Percentiles rank a stretch among this genome's conserved stretches.
phyloP scores from a whole-genome alignment of 2,797 vertebrate species.

The Champsocephalus esox region DNA sequence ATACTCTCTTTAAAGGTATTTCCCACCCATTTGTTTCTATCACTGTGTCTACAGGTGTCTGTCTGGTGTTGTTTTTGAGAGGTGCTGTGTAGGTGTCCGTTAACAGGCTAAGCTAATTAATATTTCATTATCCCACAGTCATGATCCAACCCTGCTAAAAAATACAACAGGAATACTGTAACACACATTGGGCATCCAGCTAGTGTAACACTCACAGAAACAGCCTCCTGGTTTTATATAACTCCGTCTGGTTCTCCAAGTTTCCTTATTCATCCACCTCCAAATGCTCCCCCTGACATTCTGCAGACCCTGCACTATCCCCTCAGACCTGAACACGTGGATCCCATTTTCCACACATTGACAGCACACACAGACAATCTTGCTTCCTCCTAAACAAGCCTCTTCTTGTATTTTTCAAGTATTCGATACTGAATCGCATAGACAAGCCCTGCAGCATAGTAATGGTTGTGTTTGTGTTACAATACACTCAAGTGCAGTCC shows the following conservation, averaged over 20 bases:
- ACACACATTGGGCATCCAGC: constrained; percentile 30
- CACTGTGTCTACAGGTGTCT: constrained; percentile 8
- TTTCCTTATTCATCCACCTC: constrained; percentile 59
- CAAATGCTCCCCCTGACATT: constrained; percentile 33
- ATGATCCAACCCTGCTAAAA: constrained; percentile 65
- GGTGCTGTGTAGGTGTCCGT: constrained; percentile 72
- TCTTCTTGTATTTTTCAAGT: background rate
- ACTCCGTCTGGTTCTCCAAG: constrained; percentile 38
- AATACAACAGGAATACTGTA: constrained; percentile 63
- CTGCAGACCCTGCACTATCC: constrained; percentile 29
- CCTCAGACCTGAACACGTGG: constrained; percentile 39
- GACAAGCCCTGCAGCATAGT: background rate
- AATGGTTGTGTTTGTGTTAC: constrained; percentile 1
- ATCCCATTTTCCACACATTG: constrained; percentile 42
- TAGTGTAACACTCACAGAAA: constrained; percentile 25
- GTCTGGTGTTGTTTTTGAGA: constrained; percentile 44
- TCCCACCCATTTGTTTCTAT: background rate
- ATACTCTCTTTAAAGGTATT: background rate
- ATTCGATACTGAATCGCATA: background rate
- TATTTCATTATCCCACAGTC: constrained; percentile 72
- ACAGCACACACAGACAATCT: constrained; percentile 16
- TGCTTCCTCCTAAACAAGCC: background rate
- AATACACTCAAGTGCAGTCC: constrained; percentile 5
- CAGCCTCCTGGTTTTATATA: constrained; percentile 55
- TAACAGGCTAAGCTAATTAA: constrained; percentile 75